These are phyloP conservation scores for Arnoldichthys spilopterus DNA, from an alignment of 2,797 vertebrate genomes.

Conservation along the genomic window DNA sequence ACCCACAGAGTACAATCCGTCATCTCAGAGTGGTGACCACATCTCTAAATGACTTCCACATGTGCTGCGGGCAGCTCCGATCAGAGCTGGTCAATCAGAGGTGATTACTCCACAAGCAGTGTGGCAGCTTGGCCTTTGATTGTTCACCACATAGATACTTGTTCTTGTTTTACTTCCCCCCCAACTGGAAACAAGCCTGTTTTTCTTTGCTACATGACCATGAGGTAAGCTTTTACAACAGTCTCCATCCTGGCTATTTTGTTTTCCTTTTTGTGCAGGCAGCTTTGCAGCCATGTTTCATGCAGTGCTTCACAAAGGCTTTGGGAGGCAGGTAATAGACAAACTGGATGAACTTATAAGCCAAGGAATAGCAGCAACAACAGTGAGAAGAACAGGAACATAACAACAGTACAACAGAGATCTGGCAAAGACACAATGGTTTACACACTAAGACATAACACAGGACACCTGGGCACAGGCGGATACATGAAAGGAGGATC, in stretches of 20 bases:
- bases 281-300: conserved; percentile 17
- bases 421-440: no score
- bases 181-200: conserved; percentile 25
- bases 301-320: not conserved
- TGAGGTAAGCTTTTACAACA: not conserved
- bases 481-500: no score
- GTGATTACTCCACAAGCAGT: conserved; percentile 9
- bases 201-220: conserved; percentile 20
- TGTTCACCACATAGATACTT: conserved; percentile 36
- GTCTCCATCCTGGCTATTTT: conserved; percentile 2
- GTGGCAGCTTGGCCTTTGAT: conserved; percentile 22
- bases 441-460: no score
- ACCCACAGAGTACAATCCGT: conserved; percentile 25
- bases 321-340: no score
- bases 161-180: conserved; percentile 34
- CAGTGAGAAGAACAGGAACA: no score
- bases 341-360: no score
- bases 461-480: no score
- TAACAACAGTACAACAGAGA: no score
- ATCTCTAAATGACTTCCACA: conserved; percentile 41
- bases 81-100: conserved; percentile 30
- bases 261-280: not conserved
- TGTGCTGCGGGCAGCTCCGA: conserved; percentile 36
- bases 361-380: no score
- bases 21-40: conserved; percentile 19